Conservation (phyloP, 1,140 invertebrate species). For the Reticulitermes speratus region DNA sequence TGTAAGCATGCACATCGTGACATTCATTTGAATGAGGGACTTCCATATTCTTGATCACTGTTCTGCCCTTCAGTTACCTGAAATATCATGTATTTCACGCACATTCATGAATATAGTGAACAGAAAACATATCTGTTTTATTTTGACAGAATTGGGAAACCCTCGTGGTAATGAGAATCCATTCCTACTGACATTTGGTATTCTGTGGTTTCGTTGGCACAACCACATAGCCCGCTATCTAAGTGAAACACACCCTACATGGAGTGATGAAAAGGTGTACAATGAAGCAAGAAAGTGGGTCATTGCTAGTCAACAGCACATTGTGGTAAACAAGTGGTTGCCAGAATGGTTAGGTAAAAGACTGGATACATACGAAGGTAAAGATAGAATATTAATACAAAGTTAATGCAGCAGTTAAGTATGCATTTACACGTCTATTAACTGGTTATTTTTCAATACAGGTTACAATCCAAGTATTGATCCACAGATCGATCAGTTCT, state of each 20-base stretch:
- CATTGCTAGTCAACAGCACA: slow-evolving; percentile 55
- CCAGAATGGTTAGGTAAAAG: slow-evolving; percentile 47
- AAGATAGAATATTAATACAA: background rate
- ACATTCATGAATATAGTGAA: too few relatives aligned
- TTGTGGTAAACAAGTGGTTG: slow-evolving; percentile 57
- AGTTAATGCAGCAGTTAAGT: too few relatives aligned
- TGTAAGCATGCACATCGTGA: too few relatives aligned
- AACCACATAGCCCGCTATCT: slow-evolving; percentile 55
- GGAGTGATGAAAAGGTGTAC: slow-evolving; percentile 56
- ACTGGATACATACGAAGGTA: slow-evolving; percentile 42
- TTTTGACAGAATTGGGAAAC: slow-evolving; percentile 58
- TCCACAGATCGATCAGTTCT: slow-evolving; percentile 68
- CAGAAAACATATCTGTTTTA: background rate
- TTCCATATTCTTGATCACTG: too few relatives aligned
- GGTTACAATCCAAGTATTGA: slow-evolving; percentile 61
- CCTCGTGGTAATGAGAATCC: slow-evolving; percentile 61
- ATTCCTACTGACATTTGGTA: slow-evolving; percentile 54
- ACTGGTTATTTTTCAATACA: slow-evolving; percentile 34
- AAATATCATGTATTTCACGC: too few relatives aligned
- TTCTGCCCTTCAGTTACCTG: too few relatives aligned
- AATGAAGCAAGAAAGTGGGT: slow-evolving; percentile 62
- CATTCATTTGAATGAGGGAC: too few relatives aligned
- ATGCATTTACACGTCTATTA: background rate
- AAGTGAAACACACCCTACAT: slow-evolving; percentile 42
- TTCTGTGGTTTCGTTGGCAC: slow-evolving; percentile 65